phyloP scores from a whole-genome alignment of 1,140 invertebrate species.

The Drosophila carrolli region DNA sequence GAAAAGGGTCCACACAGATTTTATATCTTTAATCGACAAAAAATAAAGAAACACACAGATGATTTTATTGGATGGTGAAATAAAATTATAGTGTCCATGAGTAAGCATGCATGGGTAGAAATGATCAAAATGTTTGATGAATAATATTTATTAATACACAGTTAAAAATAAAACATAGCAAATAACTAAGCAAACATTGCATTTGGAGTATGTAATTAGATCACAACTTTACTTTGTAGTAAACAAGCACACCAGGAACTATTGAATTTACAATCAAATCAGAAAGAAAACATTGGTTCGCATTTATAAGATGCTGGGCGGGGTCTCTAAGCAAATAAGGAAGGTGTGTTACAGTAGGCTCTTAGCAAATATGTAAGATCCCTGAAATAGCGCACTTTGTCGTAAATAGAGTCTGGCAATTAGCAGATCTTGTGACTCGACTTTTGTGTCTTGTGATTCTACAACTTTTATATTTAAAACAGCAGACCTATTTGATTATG shows the following conservation, averaged over 20 bases:
- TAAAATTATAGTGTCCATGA: neutral
- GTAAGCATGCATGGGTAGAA: no score
- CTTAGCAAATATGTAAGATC: constrained; percentile 24
- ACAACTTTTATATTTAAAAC: neutral
- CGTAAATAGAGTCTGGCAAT: constrained; percentile 1
- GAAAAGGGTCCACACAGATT: constrained; percentile 6
- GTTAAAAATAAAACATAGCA: no score
- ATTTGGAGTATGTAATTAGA: neutral
- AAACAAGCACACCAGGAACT: neutral
- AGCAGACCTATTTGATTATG: constrained; percentile 4
- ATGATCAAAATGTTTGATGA: no score
- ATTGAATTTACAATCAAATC: constrained; percentile 1
- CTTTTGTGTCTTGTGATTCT: constrained; percentile 4
- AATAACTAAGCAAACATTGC: no score
- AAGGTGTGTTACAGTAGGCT: constrained; percentile 27
- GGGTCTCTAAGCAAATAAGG: constrained; percentile 6
- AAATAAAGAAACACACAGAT: neutral
- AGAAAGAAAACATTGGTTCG: constrained; percentile 3
- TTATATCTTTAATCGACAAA: constrained; percentile 3
- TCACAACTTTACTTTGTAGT: neutral
- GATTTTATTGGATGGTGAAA: neutral
- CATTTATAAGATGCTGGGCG: constrained; percentile 2
- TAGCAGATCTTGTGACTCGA: constrained; percentile 18
- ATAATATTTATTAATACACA: no score
- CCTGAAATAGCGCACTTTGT: neutral